Conservation (phyloP, 2,888 invertebrate species). For the Herminia tarsipennalis region DNA sequence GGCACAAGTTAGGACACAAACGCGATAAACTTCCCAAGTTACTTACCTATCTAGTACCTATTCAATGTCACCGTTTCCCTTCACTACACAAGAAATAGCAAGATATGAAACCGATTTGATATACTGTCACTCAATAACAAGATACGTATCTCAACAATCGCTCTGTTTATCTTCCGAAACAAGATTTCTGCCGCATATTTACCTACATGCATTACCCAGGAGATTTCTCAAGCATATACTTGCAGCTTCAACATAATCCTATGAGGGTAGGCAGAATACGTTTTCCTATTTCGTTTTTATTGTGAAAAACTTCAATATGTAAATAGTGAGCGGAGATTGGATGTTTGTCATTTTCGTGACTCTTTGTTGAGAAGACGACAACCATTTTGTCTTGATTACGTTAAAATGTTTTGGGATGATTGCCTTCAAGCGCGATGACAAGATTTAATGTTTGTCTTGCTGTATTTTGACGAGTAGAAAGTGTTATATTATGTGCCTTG, state of each 20-base stretch:
- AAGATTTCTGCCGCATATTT: conserved; percentile 4
- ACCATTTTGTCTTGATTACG: conserved; percentile 29
- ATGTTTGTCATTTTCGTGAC: conserved; percentile 21
- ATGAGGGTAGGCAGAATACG: conserved; percentile 11
- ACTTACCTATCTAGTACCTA: neutral
- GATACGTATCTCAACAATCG: neutral
- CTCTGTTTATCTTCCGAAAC: conserved; percentile 1
- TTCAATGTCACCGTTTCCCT: neutral
- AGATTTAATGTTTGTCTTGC: neutral
- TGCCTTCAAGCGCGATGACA: conserved; percentile 2
- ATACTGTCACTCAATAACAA: neutral
- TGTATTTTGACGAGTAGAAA: neutral
- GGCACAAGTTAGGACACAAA: too few species aligned
- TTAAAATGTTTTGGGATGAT: conserved; percentile 21
- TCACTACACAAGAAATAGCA: neutral
- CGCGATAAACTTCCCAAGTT: too few species aligned
- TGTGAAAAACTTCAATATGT: conserved; percentile 30
- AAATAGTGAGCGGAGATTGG: conserved; percentile 21
- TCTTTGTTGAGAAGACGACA: conserved; percentile 9
- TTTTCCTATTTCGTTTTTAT: conserved; percentile 22
- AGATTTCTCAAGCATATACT: conserved; percentile 3
- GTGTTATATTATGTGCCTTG: neutral
- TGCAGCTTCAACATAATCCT: conserved; percentile 10
- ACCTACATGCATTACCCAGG: neutral
- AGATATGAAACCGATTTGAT: neutral